Evolutionary conservation across 2,888 invertebrate genomes (phyloP), one percentile per base, ranked within the genome.

Genomic region (Tiliacea citrago): DNA sequence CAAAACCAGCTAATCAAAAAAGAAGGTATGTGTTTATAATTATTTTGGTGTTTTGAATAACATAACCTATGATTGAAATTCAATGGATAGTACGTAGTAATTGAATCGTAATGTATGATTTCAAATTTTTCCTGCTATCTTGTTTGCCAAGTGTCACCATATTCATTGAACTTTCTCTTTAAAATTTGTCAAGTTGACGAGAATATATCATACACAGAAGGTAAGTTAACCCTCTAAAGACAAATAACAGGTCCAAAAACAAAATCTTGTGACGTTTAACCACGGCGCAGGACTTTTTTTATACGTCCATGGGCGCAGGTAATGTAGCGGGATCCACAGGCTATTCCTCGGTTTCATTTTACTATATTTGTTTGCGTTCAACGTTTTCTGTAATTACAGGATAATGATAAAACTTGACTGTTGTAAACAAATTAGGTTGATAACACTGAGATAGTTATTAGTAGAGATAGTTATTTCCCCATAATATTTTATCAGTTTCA

Each of bases 1-100:
- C 95, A 78, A 97, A 96, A 91, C 96, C 96, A 91, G 96, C 97
- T 85, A 98, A 97, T 95, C 98, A 97, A 91, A 98, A 98, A 95
- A 97, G 97, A 94, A 97, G 97, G 98, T 98, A 94, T 97, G 93
- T 89, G 74, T 51, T 79, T 79, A 77, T 62, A 85, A 88, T 86
- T 87, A 72, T 79, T 87, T 86, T 76, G 61, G 21, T 73, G 73
- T 70, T 73, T 67, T 58, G 62, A 66, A 39, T 60, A 49, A 70
- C 73, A 57, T 84, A 85, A 81, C 81, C 77, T 86, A 73, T 29
- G 63, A 61, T 8, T 39, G 63, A 21, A 67, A 47, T 67, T 72
- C 35, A 73, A 29, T 62, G 49, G n/a, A 45, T 57, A 29, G 29
- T 29, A 29, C n/a, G 29, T 45, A 70, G 8, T n/a, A 51, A 62